Conservation (phyloP, 2,113 vertebrate genomes). For the Zapornia atra region DNA sequence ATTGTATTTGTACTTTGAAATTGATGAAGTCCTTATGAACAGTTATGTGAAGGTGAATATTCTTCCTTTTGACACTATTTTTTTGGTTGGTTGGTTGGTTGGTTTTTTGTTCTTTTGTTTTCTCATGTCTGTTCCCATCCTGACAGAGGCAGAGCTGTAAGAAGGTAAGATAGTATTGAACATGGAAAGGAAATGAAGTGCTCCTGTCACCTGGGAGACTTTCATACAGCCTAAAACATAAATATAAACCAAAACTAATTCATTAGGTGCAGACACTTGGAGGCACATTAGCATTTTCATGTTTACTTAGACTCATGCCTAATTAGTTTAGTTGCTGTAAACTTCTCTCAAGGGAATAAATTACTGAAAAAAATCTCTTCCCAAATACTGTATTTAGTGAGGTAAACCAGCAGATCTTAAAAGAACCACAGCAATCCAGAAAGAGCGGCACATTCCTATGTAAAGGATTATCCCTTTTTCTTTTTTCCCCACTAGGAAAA, state of each 20-base stretch:
- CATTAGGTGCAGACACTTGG: not conserved
- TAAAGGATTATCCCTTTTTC: not conserved
- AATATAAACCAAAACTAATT: not conserved
- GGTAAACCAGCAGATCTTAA: not conserved
- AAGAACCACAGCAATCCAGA: not conserved
- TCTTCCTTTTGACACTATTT: not conserved
- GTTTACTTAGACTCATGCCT: constrained; percentile 19
- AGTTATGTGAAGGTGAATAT: not conserved
- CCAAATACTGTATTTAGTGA: not conserved
- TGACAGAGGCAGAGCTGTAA: constrained; percentile 85
- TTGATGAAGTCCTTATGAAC: not conserved
- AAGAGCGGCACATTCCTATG: not conserved
- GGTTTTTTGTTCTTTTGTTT: not conserved
- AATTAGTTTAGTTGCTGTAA: constrained; percentile 28
- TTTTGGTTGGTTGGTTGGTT: not conserved
- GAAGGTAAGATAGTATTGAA: constrained; percentile 78
- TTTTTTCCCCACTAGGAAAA: not conserved
- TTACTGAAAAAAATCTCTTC: not conserved
- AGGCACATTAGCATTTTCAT: constrained; percentile 28
- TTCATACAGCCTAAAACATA: not conserved
- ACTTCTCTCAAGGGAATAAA: not conserved
- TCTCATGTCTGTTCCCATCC: constrained; percentile 71
- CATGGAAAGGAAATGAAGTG: not conserved
- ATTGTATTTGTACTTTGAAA: not conserved
- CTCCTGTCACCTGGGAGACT: not conserved